Evolutionary conservation across 2,797 vertebrate species (phyloP), one percentile per base, ranked within the genome.

Genomic region (Poecilia wingei): DNA sequence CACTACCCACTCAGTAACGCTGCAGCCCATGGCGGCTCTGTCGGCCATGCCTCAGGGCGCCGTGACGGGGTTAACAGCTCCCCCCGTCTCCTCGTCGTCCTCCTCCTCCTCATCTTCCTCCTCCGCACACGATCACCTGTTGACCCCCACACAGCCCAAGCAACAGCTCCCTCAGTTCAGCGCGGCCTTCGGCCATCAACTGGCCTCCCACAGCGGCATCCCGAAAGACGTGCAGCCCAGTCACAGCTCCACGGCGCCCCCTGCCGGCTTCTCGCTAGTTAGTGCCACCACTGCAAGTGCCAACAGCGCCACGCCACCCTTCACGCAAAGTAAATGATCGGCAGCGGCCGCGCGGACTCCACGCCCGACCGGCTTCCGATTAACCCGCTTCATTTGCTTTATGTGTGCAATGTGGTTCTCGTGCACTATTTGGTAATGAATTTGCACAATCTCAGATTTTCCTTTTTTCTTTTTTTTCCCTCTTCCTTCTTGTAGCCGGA

Each of bases 141-240:
- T 98, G 94, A 96, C 95, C 93, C 97, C 97, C 91, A 93, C 95
- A 59, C 98, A 97, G 91, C 96, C 97, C 93, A 99, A 99, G 93
- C 98, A 97, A 82, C 98, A 98, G 91, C 98, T 99, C 93, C 98
- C 98, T 85, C 98, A 99, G 94, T 99, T 99, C 96, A 99, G 98
- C 73, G 97, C 98, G 53, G 98, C 97, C 95, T 99, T 99, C 0
- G 98, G 98, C 94, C 98, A 98, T 94, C 98, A 99, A 94, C 94
- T 99, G 96, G 97, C 96, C 94, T 97, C 98, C 85, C 98, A 99
- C 95, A 99, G 98, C 88, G 98, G 98, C 95, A 99, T 99, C 94
- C 98, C 98, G 77, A 99, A 99, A 96, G 98, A 99, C 93, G 96
- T 99, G 93, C 98, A 99, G 96, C 98, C 98, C 92, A 99, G 97